Base-by-base conservation (phyloP, 2,797 vertebrate species). In the Halcyon badia region DNA sequence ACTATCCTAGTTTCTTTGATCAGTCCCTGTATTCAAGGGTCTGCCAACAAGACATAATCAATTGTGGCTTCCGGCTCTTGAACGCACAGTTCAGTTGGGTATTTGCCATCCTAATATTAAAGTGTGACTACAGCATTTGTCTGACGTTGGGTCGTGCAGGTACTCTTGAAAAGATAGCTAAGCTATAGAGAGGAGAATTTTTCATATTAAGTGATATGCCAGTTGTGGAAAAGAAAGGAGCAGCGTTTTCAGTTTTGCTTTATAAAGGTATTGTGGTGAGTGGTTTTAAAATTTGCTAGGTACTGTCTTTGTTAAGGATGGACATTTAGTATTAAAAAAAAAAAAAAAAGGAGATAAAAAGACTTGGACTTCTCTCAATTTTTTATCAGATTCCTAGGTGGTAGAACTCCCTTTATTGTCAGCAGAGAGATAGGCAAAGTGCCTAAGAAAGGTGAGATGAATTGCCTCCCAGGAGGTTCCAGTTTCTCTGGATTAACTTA, bases 401-500 rank as follows among this genome's bases (percentile, higher is more conserved):
- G 17, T 39, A 77, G 30, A 87, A 83, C 56, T 87, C 31, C 26
- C 10, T 61, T 80, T 64, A 46, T 37, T 88, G 14, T 83, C 46
- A 79, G 31, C 37, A 28, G 28, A 68, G 48, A 84, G 37, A 25
- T 39, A 61, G 7, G 9, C 37, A 41, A 72, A 68, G 14, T 73
- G 33, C 87, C n/a, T 60, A 77, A 73, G 82, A 75, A 73, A 79
- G 42, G 12, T 68, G 80, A 70, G 56, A 87, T 49, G 9, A 76
- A 41, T 52, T 48, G 14, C 25, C 17, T 83, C 35, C 73, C 51
- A 79, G 48, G 48, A 89, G 11, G 31, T 31, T 90, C 31, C 37
- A 35, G 14, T 78, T 93, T 75, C 72, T 95, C 37, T 77, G 4
- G 24, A 35, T n/a, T 86, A 57, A 68, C 26, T 89, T 91, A n/a